Base-by-base conservation (phyloP, 2,888 invertebrate species). In the Zootermopsis nevadensis region DNA sequence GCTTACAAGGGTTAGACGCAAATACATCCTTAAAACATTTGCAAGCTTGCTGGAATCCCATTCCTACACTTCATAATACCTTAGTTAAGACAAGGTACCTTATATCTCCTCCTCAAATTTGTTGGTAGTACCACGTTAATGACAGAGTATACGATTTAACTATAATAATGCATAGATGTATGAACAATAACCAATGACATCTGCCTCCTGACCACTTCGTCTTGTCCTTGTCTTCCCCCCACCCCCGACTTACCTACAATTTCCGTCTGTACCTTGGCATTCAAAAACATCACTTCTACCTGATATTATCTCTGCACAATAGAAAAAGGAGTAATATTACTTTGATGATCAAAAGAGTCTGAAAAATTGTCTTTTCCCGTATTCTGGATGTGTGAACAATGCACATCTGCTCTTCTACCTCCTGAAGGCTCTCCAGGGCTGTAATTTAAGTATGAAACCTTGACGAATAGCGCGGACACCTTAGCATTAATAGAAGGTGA, bases 111-210 rank as follows among this genome's bases (percentile, higher is more conserved):
- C 0, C 74, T 38, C 38, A 38, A 74, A 74, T 74, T 74, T 74
- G 74, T 74, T 74, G 74, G 74, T 74, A 74, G 38, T 74, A 74
- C 74, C 74, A 42, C 33, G 10, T 74, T 74, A 74, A 74, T 74
- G 74, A 74, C 15, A 74, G 42, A 74, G 74, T 74, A 74, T 74
- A 74, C 38, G 38, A 22, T 6, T 74, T 38, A 74, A 74, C 74
- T 60, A 74, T 8, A 74, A 42, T 74, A 74, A 74, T 74, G 42
- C 74, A 10, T n/a, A 12, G 22, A 6, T 38, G n/a, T 38, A 74
- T n/a, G 74, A 74, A 74, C 42, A 74, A 74, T 74, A 74, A 38
- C 74, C 74, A 42, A 30, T 74, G 74, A 74, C 74, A 74, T 74
- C 74, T 74, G 74, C 74, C 74, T 74, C 74, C 74, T 74, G 12